Evolutionary conservation across 2,888 invertebrate genomes (phyloP).

Genomic region (Hydriomena furcata): DNA sequence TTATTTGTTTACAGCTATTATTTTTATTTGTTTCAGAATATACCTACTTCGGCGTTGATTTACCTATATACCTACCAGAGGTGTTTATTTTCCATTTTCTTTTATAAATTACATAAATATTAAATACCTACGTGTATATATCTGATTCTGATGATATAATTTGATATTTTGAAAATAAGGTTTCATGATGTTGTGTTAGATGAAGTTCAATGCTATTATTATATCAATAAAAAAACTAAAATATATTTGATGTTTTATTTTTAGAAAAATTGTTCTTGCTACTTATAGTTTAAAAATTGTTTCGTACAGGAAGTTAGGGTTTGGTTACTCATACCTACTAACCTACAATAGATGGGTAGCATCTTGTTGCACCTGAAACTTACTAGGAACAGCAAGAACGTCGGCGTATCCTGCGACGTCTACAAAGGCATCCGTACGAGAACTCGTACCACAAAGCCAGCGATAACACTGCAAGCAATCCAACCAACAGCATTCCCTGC

Average conservation of each 20-base stretch:
- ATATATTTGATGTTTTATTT: neutral
- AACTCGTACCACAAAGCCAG: conserved; percentile 56
- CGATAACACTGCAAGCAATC: conserved; percentile 48
- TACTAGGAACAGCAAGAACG: conserved; percentile 38
- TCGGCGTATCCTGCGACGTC: conserved; percentile 41
- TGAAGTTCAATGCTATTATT: neutral
- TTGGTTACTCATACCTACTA: no score
- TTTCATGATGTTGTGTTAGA: neutral
- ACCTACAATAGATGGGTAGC: no score
- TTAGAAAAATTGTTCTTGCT: no score
- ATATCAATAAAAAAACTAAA: neutral
- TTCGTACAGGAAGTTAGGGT: no score
- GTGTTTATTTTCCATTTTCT: neutral
- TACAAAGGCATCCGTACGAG: conserved; percentile 48
- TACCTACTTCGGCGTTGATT: neutral
- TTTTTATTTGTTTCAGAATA: neutral
- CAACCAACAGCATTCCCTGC: conserved; percentile 49
- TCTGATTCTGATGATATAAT: neutral
- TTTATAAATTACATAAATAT: no score
- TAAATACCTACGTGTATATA: no score
- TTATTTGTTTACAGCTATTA: no score
- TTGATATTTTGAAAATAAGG: neutral
- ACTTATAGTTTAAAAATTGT: neutral
- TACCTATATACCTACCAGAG: neutral
- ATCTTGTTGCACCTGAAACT: neutral